These are phyloP conservation scores for Tachysurus fulvidraco DNA, from an alignment of 2,113 vertebrate genomes.

Conservation along the genomic window DNA sequence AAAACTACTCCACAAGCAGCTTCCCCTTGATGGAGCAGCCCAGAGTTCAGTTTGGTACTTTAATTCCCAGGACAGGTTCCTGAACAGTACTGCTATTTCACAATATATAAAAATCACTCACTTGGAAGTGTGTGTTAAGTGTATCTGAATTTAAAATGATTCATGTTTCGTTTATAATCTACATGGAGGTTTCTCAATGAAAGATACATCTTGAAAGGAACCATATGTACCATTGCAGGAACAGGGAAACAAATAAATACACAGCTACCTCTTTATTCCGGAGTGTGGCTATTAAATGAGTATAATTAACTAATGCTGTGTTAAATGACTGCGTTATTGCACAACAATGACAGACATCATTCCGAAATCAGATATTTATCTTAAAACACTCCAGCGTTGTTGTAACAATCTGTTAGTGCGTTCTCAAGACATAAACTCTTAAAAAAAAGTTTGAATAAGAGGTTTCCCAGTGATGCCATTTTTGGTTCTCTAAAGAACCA, in stretches of 20 bases:
- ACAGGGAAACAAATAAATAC: not conserved
- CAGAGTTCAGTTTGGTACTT: not conserved
- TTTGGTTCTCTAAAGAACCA: no score
- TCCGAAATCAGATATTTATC: not conserved
- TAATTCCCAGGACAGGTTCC: not conserved
- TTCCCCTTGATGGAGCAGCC: not conserved
- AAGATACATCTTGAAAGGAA: not conserved
- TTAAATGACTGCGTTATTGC: not conserved
- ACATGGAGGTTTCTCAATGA: not conserved
- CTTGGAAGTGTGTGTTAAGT: not conserved
- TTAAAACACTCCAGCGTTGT: not conserved
- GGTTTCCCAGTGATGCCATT: no score
- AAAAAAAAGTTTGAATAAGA: no score
- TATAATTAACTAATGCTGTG: not conserved
- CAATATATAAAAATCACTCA: not conserved
- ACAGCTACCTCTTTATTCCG: not conserved
- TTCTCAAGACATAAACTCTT: no score
- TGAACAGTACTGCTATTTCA: not conserved
- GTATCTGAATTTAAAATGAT: not conserved
- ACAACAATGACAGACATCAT: not conserved
- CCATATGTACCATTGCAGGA: not conserved
- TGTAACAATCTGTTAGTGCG: no score
- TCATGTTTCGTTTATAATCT: not conserved
- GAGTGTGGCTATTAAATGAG: not conserved
- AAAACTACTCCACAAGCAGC: not conserved